Conservation (phyloP, 2,888 invertebrate species). For the Trissonchulus latispiculum region DNA sequence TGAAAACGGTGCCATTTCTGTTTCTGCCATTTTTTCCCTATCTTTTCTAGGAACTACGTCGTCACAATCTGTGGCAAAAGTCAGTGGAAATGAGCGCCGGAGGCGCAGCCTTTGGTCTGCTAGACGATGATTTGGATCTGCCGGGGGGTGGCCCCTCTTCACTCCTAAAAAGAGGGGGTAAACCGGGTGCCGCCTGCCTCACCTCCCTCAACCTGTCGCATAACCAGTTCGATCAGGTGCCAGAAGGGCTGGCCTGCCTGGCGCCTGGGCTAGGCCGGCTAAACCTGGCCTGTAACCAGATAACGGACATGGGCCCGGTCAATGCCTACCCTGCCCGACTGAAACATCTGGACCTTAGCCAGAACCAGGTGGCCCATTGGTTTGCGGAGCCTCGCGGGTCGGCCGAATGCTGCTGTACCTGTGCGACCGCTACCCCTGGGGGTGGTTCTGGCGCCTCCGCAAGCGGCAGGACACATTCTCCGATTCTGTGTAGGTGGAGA, state of each 20-base stretch:
- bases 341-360: conserved; percentile 81
- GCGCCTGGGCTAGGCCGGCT: conserved; percentile 73
- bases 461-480: neutral
- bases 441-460: neutral
- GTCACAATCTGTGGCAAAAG: conserved; percentile 59
- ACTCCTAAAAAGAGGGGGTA: neutral
- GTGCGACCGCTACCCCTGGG: neutral
- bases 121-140: conserved; percentile 9
- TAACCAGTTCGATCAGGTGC: conserved; percentile 77
- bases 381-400: conserved; percentile 40
- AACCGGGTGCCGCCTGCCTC: conserved; percentile 52
- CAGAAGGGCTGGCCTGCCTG: conserved; percentile 75
- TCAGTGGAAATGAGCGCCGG: conserved; percentile 28
- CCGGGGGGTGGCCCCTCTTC: neutral
- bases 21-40: too few species aligned
- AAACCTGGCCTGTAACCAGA: conserved; percentile 74
- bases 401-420: neutral
- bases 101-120: neutral
- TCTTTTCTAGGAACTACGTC: conserved; percentile 50
- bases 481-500: neutral
- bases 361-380: conserved; percentile 82
- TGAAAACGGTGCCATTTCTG: too few species aligned
- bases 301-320: conserved; percentile 64
- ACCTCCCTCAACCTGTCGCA: conserved; percentile 73
- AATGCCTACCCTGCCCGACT: conserved; percentile 77